phyloP scores from a whole-genome alignment of 2,113 vertebrate species.

The Callipepla squamata region DNA sequence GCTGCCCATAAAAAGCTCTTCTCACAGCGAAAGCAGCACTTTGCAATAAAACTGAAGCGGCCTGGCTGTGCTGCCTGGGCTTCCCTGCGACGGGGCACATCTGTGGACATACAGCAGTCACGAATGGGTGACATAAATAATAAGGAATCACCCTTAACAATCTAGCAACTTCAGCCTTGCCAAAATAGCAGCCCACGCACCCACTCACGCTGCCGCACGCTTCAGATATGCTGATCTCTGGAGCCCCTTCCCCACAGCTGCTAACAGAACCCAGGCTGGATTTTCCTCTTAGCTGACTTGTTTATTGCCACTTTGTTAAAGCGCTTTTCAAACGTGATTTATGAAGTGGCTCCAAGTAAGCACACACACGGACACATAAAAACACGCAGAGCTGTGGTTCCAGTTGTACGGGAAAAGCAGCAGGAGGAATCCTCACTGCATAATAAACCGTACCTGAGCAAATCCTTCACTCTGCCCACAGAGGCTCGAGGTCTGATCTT shows the following conservation, averaged over 20 bases:
- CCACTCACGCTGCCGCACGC: background rate
- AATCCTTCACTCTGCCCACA: background rate
- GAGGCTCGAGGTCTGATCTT: background rate
- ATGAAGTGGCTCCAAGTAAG: conserved; percentile 48
- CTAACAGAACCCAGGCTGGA: background rate
- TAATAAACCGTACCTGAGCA: conserved; percentile 38
- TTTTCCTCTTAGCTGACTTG: background rate
- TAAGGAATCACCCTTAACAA: background rate
- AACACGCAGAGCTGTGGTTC: background rate
- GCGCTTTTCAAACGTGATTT: conserved; percentile 37
- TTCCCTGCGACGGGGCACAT: conserved; percentile 60
- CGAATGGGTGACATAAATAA: conserved; percentile 54
- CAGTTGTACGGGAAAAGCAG: background rate
- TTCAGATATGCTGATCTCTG: background rate
- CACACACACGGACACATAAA: background rate
- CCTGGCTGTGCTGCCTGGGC: background rate
- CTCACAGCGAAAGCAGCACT: background rate
- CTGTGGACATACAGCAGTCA: conserved; percentile 37
- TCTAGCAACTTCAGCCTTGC: background rate
- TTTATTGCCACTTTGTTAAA: conserved; percentile 1
- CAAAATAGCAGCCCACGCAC: conserved; percentile 7
- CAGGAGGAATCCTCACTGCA: conserved; percentile 20
- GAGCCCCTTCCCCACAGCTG: background rate
- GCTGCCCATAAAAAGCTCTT: conserved; percentile 44
- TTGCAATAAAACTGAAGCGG: conserved; percentile 50